These are phyloP conservation scores for Microchrysa polita DNA, from an alignment of 2,888 invertebrate genomes.

Conservation along the genomic window DNA sequence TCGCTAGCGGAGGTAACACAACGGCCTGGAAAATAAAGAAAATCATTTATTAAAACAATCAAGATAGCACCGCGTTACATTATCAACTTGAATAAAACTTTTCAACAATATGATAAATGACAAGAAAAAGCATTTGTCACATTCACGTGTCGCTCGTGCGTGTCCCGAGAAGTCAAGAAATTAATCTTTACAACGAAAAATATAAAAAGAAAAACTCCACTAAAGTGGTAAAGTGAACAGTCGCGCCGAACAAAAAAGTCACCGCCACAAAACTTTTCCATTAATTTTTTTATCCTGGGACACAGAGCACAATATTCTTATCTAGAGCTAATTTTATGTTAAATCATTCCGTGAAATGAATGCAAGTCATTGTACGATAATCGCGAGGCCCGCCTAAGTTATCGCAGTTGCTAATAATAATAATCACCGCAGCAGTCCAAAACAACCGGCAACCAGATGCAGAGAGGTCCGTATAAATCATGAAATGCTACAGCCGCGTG, in stretches of 20 bases:
- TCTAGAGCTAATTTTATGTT: conserved; percentile 27
- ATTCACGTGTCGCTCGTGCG: not conserved
- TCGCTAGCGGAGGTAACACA: conserved; percentile 94
- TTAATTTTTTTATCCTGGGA: not conserved
- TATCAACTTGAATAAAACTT: too few species aligned
- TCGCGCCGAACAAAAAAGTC: too few species aligned
- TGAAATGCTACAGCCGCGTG: too few species aligned
- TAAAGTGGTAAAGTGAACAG: not conserved
- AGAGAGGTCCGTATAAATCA: not conserved
- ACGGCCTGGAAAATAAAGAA: conserved; percentile 76
- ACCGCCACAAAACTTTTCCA: conserved; percentile 5
- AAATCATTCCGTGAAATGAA: conserved; percentile 16
- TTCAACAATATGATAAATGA: too few species aligned
- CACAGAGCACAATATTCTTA: too few species aligned
- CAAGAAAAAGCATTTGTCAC: not conserved
- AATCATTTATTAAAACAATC: not conserved
- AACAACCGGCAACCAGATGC: not conserved
- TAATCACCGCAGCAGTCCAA: not conserved
- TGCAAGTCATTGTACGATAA: not conserved
- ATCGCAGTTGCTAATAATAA: not conserved
- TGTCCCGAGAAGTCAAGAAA: conserved; percentile 1
- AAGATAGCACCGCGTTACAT: not conserved
- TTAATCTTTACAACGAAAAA: not conserved
- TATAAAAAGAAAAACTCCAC: not conserved
- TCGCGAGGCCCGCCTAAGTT: not conserved